Base-by-base conservation (phyloP, 2,113 vertebrate species). In the Corvus hawaiiensis region DNA sequence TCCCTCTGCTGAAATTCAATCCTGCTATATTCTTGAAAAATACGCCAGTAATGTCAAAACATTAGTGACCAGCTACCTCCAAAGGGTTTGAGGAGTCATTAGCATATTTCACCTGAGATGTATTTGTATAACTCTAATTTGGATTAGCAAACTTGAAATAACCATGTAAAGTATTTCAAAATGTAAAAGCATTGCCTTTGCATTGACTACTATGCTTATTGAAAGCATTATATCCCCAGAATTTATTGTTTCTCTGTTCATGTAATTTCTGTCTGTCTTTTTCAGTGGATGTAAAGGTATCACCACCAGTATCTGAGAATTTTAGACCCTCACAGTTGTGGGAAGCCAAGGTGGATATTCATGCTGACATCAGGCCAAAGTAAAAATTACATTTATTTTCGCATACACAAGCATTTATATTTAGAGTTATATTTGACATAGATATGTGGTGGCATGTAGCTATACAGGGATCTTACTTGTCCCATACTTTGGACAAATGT, bases 311-410 rank as follows among this genome's bases (percentile, higher is more conserved):
- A 49, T 37, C 90, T 26, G 93, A 72, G 7, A 52, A 95, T 27
- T 90, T 96, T 26, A 95, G 62, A 71, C 41, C 89, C 22, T 55
- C 85, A 28, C 91, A 97, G 59, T 16, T 98, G 84, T 75, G 97
- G 74, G 86, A 96, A 73, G 43, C 69, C 80, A 92, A 52, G 44
- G 43, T 80, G 49, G 93, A 97, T 76, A 30, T 97, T 67, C 86
- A 86, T 37, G 90, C 93, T 84, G 87, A 97, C 61, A 51, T 98
- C n/a, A 94, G 82, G 49, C 90, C 97, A 44, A 97, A 97, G 97
- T 98, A 94, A 91, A 84, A 61, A 54, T 43, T 8, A 41, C 27
- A 35, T 55, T 1, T 59, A 24, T 63, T 66, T 89, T 82, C 56
- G 66, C 16, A 39, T 20, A 75, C 3, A 46, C 10, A 67, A 63